Base-by-base conservation (phyloP, 2,113 vertebrate species). In the Zapus hudsonius region DNA sequence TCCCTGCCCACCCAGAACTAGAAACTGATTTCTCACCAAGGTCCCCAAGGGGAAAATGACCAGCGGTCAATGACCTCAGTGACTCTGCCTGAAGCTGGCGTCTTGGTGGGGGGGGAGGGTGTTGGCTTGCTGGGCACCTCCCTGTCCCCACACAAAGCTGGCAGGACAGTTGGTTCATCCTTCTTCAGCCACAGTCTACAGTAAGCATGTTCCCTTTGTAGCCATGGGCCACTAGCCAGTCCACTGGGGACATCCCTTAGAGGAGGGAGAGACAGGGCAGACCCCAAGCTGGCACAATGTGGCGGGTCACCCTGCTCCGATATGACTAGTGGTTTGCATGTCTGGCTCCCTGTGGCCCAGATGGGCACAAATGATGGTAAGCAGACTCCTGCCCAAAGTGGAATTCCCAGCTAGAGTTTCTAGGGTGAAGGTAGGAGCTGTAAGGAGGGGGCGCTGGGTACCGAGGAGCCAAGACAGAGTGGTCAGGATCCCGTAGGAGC, bases 271-370 rank as follows among this genome's bases (percentile, higher is more conserved):
- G 93, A 33, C 38, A 57, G 94, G 85, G 75, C 23, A 6, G 90
- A 33, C 92, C 86, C 90, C 84, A 61, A 79, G 93, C 93, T 89
- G 93, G 92, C 72, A 1, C 89, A 42, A 90, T 94, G 94, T 36
- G 92, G 90, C 61, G 0, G 36, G 95, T 94, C 89, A 91, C 89
- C 92, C 95, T n/a, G 84, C 69, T 91, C 64, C 0, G 0, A 52
- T 70, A n/a, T 31, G 90, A 72, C 92, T 84, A 47, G 95, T 3
- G 79, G 95, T 95, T 95, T 94, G 72, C 76, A 19, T 33, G 76
- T 94, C 95, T 96, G 95, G 91, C 92, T 95, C 91, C 89, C 95
- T 95, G 84, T 33, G 94, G 96, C 83, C 84, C 89, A 85, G 84
- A 94, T 92, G 33, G 85, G 78, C 93, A 88, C 75, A 55, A 36